Evolutionary conservation across 2,113 vertebrate species (phyloP).

Genomic region (Willisornis vidua): DNA sequence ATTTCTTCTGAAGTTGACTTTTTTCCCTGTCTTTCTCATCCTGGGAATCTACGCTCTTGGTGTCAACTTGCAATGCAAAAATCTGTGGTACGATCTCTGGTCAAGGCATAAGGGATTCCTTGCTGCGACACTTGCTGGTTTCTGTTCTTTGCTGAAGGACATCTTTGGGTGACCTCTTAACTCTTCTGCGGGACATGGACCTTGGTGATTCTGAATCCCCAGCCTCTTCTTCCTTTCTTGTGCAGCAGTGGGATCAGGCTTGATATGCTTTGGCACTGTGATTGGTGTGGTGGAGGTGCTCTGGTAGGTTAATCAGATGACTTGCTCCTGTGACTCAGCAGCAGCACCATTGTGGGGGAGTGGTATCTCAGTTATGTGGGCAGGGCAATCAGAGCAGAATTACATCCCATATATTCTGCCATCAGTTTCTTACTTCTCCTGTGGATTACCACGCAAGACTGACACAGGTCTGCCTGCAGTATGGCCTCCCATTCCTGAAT

Average conservation of each 20-base stretch:
- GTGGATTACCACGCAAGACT: neutral
- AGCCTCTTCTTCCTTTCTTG: neutral
- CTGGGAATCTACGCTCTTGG: neutral
- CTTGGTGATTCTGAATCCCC: neutral
- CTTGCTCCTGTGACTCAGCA: constrained; percentile 2
- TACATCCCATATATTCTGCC: neutral
- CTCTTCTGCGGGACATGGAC: neutral
- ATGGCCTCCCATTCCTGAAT: neutral
- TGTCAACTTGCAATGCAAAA: neutral
- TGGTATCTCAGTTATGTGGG: neutral
- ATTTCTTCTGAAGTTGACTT: neutral
- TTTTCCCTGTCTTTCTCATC: neutral
- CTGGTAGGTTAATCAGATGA: neutral
- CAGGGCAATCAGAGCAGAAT: neutral
- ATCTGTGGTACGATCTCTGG: neutral
- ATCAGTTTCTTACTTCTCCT: neutral
- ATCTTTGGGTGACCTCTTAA: neutral
- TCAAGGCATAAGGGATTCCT: neutral
- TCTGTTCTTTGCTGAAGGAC: neutral
- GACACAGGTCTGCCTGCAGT: neutral
- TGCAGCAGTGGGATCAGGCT: neutral
- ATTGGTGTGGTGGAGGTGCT: neutral
- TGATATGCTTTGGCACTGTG: neutral
- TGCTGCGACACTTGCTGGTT: neutral
- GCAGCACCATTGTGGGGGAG: neutral